Evolutionary conservation across 2,113 vertebrate species (phyloP).

Genomic region (Pipa parva): DNA sequence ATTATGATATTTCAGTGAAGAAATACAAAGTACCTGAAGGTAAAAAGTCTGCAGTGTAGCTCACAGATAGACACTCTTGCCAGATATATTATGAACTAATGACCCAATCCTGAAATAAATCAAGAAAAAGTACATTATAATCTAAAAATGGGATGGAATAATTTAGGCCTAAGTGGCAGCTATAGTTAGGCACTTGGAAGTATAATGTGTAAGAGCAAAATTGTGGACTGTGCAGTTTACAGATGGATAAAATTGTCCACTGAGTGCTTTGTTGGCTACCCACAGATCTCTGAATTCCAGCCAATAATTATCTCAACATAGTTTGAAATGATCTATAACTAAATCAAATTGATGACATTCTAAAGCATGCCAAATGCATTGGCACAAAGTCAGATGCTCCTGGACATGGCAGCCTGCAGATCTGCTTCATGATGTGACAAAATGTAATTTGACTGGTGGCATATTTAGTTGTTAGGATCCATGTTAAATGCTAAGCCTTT

Average conservation of each 20-base stretch:
- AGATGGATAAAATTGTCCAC: constrained; percentile 43
- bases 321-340: constrained; percentile 63
- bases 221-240: constrained; percentile 50
- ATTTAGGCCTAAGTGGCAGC: constrained; percentile 34
- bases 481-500: constrained; percentile 42
- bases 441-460: constrained; percentile 51
- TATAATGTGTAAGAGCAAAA: constrained; percentile 50
- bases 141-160: constrained; percentile 38
- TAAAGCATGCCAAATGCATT: constrained; percentile 60
- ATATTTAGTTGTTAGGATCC: constrained; percentile 42
- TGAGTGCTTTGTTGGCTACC: constrained; percentile 60
- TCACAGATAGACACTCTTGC: constrained; percentile 22
- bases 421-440: constrained; percentile 51
- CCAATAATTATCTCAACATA: constrained; percentile 62
- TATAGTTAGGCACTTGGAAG: constrained; percentile 29
- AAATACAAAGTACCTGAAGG: constrained; percentile 40
- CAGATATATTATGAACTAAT: constrained; percentile 43
- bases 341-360: constrained; percentile 65
- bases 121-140: constrained; percentile 43
- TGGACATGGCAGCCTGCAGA: constrained; percentile 52
- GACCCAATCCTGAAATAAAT: constrained; percentile 40
- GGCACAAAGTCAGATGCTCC: constrained; percentile 54
- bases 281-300: constrained; percentile 47
- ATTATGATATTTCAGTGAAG: constrained; percentile 21
- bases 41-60: constrained; percentile 31